These are phyloP conservation scores for Lagodon rhomboides DNA, from an alignment of 2,797 vertebrate genomes.

Conservation along the genomic window DNA sequence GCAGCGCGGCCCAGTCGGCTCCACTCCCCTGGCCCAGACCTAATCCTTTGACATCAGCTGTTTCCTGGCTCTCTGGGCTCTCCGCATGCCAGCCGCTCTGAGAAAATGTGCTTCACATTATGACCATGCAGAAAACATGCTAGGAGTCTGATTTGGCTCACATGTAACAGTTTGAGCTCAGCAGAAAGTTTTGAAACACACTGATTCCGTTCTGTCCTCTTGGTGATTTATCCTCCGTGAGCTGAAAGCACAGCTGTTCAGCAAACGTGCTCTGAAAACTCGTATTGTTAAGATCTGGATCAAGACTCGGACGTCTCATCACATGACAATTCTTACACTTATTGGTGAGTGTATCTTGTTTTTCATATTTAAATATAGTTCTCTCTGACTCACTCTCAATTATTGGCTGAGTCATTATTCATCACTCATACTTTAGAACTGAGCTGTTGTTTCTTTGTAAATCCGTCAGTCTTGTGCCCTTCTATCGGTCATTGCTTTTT, in stretches of 20 bases:
- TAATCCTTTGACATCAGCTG: slow-evolving; percentile 85
- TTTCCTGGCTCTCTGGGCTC: slow-evolving; percentile 75
- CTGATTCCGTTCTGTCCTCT: slow-evolving; percentile 56
- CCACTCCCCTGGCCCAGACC: slow-evolving; percentile 63
- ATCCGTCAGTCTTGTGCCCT: background rate
- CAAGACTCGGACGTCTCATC: slow-evolving; percentile 6
- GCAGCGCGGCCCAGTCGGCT: slow-evolving; percentile 54
- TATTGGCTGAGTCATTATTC: slow-evolving; percentile 64
- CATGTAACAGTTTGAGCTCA: slow-evolving; percentile 58
- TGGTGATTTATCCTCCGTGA: slow-evolving; percentile 53
- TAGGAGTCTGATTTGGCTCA: slow-evolving; percentile 63
- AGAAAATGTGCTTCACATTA: slow-evolving; percentile 85
- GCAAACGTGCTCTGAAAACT: slow-evolving; percentile 10
- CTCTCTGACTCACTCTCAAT: slow-evolving; percentile 52
- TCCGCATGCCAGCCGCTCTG: slow-evolving; percentile 73
- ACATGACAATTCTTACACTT: slow-evolving; percentile 3
- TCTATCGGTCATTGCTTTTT: slow-evolving; percentile 18
- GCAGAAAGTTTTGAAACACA: slow-evolving; percentile 55
- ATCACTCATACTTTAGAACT: slow-evolving; percentile 56
- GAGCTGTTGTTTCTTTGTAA: slow-evolving; percentile 39
- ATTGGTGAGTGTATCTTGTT: slow-evolving; percentile 11
- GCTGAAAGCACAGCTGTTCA: slow-evolving; percentile 55
- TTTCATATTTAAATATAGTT: slow-evolving; percentile 16
- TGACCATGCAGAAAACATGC: slow-evolving; percentile 80
- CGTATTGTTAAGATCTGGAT: slow-evolving; percentile 19